A percentile compares a stretch with the other conserved stretches of the same genome.
phyloP scores from a whole-genome alignment of 2,797 vertebrate species.

The Mormyrus hasselquistii region DNA sequence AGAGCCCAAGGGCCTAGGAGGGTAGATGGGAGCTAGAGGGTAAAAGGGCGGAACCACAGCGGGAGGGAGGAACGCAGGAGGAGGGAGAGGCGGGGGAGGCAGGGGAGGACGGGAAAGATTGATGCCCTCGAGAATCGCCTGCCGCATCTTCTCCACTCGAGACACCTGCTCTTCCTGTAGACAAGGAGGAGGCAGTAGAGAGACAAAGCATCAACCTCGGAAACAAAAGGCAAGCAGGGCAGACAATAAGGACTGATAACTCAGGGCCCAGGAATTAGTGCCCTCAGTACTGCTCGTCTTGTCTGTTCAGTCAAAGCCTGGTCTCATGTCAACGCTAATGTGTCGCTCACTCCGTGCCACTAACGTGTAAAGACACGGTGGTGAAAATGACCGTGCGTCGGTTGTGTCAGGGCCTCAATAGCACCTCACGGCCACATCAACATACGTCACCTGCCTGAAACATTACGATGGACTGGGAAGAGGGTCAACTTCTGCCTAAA shows the following conservation, averaged over 20 bases:
- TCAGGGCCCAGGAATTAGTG: neutral
- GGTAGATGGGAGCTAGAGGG: slow-evolving; percentile 77
- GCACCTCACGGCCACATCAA: neutral
- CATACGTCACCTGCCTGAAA: neutral
- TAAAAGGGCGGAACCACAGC: slow-evolving; percentile 79
- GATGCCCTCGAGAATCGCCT: slow-evolving; percentile 84
- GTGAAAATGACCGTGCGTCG: neutral
- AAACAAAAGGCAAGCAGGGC: neutral
- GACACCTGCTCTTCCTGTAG: slow-evolving; percentile 76
- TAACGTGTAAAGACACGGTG: neutral
- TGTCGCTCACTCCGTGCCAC: neutral
- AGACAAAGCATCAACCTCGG: neutral
- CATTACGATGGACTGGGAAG: neutral
- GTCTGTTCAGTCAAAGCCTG: neutral
- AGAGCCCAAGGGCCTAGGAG: slow-evolving; percentile 72
- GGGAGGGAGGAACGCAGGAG: slow-evolving; percentile 76
- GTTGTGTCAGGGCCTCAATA: neutral
- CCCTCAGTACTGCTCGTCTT: neutral
- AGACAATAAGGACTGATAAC: neutral
- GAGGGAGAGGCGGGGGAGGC: slow-evolving; percentile 76
- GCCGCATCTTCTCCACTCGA: slow-evolving; percentile 87
- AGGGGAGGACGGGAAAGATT: slow-evolving; percentile 76
- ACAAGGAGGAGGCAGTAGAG: neutral
- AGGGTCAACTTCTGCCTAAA: neutral
- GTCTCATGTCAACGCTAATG: neutral